Percentiles rank a stretch among this genome's conserved stretches.
These are phyloP conservation scores for Temnopleurus reevesii DNA, from an alignment of 53 echinoderm and acorn worm species.

Conservation along the genomic window DNA sequence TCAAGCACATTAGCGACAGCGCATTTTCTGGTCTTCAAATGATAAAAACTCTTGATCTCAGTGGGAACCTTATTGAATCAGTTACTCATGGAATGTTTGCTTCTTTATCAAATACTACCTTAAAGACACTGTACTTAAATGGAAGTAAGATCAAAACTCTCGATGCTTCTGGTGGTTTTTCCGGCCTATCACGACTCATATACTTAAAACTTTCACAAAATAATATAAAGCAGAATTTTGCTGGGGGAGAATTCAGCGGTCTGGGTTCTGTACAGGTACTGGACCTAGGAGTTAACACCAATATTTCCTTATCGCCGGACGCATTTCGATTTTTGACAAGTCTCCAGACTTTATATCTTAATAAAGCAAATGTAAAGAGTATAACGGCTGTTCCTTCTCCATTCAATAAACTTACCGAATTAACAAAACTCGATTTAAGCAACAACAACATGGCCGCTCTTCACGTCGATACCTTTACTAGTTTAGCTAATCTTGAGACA, in stretches of 20 bases:
- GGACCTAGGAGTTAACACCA: slow-evolving; percentile 67
- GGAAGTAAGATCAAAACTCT: slow-evolving; percentile 62
- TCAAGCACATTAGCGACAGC: slow-evolving; percentile 40
- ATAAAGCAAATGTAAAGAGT: slow-evolving; percentile 57
- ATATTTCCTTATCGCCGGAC: slow-evolving; percentile 50
- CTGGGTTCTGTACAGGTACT: slow-evolving; percentile 62
- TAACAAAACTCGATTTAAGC: slow-evolving; percentile 78
- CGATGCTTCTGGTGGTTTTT: slow-evolving; percentile 58
- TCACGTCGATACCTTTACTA: slow-evolving; percentile 59
- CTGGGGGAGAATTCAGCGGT: slow-evolving; percentile 69
- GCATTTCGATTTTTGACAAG: slow-evolving; percentile 63
- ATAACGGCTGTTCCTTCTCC: slow-evolving; percentile 72
- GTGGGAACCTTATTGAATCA: slow-evolving; percentile 63
- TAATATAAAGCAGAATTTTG: slow-evolving; percentile 62
- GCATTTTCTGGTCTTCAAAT: slow-evolving; percentile 63
- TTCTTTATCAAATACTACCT: slow-evolving; percentile 34
- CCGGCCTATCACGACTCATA: slow-evolving; percentile 62
- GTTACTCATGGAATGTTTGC: slow-evolving; percentile 65
- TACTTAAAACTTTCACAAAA: slow-evolving; percentile 76
- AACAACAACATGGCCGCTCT: slow-evolving; percentile 87
- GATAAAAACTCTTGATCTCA: slow-evolving; percentile 63
- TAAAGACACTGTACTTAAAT: slow-evolving; percentile 66
- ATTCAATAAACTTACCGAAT: slow-evolving; percentile 54
- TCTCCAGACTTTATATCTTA: slow-evolving; percentile 74
- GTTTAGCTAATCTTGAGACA: slow-evolving; percentile 63